A percentile compares a stretch with the other conserved stretches of the same genome.
Conservation (phyloP, 2,797 vertebrate species). For the Sebastes goodei region DNA sequence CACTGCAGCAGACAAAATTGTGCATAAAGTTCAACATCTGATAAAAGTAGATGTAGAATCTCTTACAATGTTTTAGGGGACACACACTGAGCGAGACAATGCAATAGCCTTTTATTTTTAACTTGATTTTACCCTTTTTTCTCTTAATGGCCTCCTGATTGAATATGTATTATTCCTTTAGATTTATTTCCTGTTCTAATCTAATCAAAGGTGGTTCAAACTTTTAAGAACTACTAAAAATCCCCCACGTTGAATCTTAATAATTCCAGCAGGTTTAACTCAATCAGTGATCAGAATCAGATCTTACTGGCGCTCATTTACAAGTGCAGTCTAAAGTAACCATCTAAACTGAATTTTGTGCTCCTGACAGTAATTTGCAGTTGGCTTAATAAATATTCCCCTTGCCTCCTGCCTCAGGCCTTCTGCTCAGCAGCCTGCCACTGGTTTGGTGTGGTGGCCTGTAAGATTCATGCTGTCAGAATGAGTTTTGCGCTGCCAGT, state of each 20-base stretch:
- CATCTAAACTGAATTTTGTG: not conserved
- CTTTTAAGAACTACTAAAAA: not conserved
- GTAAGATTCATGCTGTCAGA: conserved; percentile 84
- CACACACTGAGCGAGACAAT: not conserved
- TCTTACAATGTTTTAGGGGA: not conserved
- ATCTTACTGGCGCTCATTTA: not conserved
- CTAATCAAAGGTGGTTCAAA: not conserved
- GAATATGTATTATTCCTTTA: not conserved
- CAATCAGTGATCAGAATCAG: not conserved
- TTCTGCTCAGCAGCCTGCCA: conserved; percentile 83
- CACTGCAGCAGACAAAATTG: not conserved
- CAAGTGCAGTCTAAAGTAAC: not conserved
- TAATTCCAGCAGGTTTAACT: not conserved
- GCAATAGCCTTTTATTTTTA: not conserved
- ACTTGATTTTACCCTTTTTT: not conserved
- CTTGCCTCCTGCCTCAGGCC: conserved; percentile 39
- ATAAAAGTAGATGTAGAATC: not conserved
- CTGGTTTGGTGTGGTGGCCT: conserved; percentile 87
- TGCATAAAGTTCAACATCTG: not conserved
- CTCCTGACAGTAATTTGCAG: not conserved
- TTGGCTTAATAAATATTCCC: not conserved
- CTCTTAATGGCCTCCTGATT: not conserved
- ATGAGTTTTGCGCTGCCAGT: conserved; percentile 82
- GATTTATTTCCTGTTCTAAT: not conserved
- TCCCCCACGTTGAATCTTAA: not conserved